phyloP scores from a whole-genome alignment of 2,113 vertebrate species.

The Epinephelus fuscoguttatus region DNA sequence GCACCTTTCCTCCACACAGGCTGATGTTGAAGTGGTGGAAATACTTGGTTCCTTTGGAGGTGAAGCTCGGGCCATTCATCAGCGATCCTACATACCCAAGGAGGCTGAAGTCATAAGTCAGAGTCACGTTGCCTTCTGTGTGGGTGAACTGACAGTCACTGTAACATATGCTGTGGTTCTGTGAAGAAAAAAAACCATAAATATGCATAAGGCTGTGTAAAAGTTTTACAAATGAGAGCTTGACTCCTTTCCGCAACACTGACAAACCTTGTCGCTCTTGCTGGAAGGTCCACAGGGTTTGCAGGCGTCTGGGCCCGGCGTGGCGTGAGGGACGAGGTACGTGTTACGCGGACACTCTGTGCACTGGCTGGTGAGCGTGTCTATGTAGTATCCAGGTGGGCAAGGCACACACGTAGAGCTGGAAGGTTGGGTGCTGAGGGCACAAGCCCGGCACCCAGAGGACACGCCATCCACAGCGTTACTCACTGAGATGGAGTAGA shows the following conservation, averaged over 20 bases:
- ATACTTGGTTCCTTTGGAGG: constrained; percentile 97
- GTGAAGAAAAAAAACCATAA: constrained; percentile 29
- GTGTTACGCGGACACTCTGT: constrained; percentile 90
- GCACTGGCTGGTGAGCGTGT: constrained; percentile 90
- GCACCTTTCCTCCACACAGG: constrained; percentile 94
- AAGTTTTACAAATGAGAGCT: constrained; percentile 68
- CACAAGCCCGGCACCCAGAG: constrained; percentile 91
- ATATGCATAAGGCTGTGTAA: not conserved
- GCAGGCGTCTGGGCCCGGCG: constrained; percentile 90
- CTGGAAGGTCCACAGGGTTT: constrained; percentile 92
- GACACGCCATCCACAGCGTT: constrained; percentile 93
- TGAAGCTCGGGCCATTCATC: constrained; percentile 97
- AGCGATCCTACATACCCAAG: constrained; percentile 88
- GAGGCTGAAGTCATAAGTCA: constrained; percentile 90
- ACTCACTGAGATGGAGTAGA: constrained; percentile 92
- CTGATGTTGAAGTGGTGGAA: constrained; percentile 98
- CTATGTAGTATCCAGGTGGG: constrained; percentile 93
- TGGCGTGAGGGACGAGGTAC: constrained; percentile 89
- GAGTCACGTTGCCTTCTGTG: constrained; percentile 86
- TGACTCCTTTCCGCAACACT: not conserved
- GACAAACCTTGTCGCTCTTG: constrained; percentile 87
- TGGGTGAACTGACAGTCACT: constrained; percentile 92
- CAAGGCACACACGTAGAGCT: constrained; percentile 94
- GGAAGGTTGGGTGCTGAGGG: constrained; percentile 86
- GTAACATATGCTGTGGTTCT: constrained; percentile 95